Evolutionary conservation across 2,888 invertebrate species (phyloP), one percentile per base, ranked within the genome.

Genomic region (Hipparchia semele): DNA sequence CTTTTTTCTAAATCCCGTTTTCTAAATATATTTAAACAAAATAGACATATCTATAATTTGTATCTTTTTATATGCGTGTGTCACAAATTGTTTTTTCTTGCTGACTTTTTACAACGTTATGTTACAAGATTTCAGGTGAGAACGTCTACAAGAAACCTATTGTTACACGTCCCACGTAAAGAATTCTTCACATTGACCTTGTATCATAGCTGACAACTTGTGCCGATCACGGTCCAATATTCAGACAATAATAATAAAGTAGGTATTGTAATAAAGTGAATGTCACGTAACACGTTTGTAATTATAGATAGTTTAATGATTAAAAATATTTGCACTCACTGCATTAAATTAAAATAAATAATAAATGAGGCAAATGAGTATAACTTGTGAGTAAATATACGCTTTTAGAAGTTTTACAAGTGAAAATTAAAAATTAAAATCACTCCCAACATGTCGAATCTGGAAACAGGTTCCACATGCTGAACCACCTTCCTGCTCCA

Each of bases 141-240:
- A 46, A 6, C 59, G 49, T 68, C 33, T 68, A 49, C n/a, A 65
- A 59, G 53, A 13, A 39, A 12, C 66, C 66, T 71, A 60, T 60
- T 53, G 39, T 53, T 76, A 81, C 79, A 79, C 74, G 46, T 75
- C 83, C 83, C 79, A 84, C 83, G 79, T 79, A 39, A 75, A 73
- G 76, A 82, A 83, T 82, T 82, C 80, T 79, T 82, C 78, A 75
- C 82, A 82, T 80, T 83, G 85, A 84, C 86, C 86, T 86, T 85
- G 78, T 68, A 70, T 23, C 80, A 80, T 76, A 80, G 79, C 78
- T 79, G 74, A 61, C 73, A 77, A 75, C 71, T 74, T 65, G 66
- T 71, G 45, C 58, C 45, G 71, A 71, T 13, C 65, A 59, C 59
- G 66, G 53, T 64, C 9, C 65, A 66, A 71, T 71, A 71, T 59